Conservation (phyloP, 1,140 invertebrate species). For the Chironomus tepperi region DNA sequence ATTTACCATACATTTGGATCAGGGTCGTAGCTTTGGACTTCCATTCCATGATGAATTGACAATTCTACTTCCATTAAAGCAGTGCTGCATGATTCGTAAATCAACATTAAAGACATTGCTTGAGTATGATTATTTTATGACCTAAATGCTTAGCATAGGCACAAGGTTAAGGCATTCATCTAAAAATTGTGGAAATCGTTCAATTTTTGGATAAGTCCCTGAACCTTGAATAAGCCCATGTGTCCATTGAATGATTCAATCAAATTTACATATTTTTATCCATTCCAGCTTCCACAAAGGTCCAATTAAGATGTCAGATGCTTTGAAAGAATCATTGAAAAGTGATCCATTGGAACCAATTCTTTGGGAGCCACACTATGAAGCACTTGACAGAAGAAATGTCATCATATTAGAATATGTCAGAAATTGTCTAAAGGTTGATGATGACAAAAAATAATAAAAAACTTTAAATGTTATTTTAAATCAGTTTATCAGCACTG, state of each 20-base stretch:
- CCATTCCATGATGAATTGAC: constrained; percentile 86
- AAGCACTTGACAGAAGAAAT: constrained; percentile 75
- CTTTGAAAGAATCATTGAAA: constrained; percentile 64
- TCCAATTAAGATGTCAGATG: constrained; percentile 57
- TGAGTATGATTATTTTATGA: constrained; percentile 44
- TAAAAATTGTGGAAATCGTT: no score
- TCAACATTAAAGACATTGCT: constrained; percentile 65
- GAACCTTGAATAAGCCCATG: no score
- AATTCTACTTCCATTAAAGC: constrained; percentile 85
- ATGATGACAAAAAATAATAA: no score
- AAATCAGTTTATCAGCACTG: no score
- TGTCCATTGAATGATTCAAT: no score
- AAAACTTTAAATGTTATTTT: no score
- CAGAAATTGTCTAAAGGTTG: constrained; percentile 51
- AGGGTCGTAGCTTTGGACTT: constrained; percentile 88
- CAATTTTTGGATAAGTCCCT: no score
- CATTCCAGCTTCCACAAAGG: constrained; percentile 66
- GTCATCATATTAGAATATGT: constrained; percentile 60
- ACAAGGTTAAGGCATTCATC: no score
- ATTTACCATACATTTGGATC: constrained; percentile 86
- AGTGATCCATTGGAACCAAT: constrained; percentile 72
- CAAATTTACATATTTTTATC: background rate
- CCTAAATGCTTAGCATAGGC: no score
- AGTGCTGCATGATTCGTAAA: constrained; percentile 79
- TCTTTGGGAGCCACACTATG: constrained; percentile 75